A percentile compares a stretch with the other conserved stretches of the same genome.
Evolutionary conservation across 2,888 invertebrate species (phyloP).

Genomic region (Cephus sareptanus): DNA sequence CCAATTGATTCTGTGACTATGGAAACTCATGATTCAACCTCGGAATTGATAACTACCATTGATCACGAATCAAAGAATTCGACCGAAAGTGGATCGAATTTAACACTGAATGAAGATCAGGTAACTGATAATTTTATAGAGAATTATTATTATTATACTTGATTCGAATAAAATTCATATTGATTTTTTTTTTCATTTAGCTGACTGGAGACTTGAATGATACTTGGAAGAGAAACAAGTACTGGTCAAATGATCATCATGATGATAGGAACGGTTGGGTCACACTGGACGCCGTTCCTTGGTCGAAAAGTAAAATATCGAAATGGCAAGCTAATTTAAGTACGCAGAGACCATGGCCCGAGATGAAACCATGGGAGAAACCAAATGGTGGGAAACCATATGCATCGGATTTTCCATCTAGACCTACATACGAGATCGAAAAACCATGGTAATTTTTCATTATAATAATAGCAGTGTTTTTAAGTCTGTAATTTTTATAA

Average conservation of each 20-base stretch:
- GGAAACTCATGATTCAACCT: neutral
- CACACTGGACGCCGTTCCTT: constrained; percentile 80
- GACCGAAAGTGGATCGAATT: constrained; percentile 18
- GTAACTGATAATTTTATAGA: neutral
- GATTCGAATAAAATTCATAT: neutral
- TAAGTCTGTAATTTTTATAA: neutral
- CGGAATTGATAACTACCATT: constrained; percentile 5
- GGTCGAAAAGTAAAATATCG: constrained; percentile 83
- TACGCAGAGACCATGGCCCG: constrained; percentile 61
- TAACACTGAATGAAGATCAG: neutral
- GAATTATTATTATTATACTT: neutral
- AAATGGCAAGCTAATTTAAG: constrained; percentile 78
- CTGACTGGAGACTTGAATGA: constrained; percentile 49
- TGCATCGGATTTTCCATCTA: constrained; percentile 47
- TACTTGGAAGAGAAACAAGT: constrained; percentile 58
- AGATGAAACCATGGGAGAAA: constrained; percentile 57
- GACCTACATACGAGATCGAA: constrained; percentile 49
- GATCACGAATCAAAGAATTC: constrained; percentile 8
- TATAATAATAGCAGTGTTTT: neutral
- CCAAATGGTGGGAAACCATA: constrained; percentile 55
- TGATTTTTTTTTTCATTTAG: constrained; percentile 25
- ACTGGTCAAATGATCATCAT: constrained; percentile 69
- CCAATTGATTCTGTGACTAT: constrained; percentile 7
- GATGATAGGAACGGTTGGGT: constrained; percentile 84
- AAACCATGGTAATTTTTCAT: constrained; percentile 41